Evolutionary conservation across 2,888 invertebrate genomes (phyloP).

Genomic region (Itoplectis maculator): DNA sequence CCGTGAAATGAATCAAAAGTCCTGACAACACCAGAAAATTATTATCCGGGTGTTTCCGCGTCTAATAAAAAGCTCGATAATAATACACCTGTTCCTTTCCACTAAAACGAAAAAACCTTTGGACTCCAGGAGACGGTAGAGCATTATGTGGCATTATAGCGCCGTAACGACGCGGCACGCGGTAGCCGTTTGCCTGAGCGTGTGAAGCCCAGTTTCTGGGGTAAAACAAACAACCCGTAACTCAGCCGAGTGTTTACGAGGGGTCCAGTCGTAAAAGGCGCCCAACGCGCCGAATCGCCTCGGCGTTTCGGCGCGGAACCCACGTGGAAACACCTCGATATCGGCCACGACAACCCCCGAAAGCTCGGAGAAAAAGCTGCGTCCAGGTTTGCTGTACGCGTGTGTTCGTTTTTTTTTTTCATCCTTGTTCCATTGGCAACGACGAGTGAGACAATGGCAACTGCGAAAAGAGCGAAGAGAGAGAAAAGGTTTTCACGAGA

Average conservation of each 20-base stretch:
- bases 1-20: too few relatives aligned
- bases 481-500: constrained; percentile 62
- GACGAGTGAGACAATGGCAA: constrained; percentile 59
- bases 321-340: constrained; percentile 40
- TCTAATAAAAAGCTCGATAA: constrained; percentile 25
- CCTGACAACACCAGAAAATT: too few relatives aligned
- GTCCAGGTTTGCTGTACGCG: too few relatives aligned
- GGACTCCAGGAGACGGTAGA: not conserved
- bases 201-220: constrained; percentile 76
- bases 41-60: too few relatives aligned
- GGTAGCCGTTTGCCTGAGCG: constrained; percentile 32
- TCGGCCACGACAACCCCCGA: constrained; percentile 73
- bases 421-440: constrained; percentile 60
- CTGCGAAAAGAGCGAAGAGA: constrained; percentile 58
- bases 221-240: constrained; percentile 82
- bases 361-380: too few relatives aligned
- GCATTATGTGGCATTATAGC: constrained; percentile 37
- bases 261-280: constrained; percentile 81
- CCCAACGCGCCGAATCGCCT: constrained; percentile 78
- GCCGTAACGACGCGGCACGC: constrained; percentile 17
- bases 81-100: constrained; percentile 4
- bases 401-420: constrained; percentile 59
- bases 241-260: constrained; percentile 83
- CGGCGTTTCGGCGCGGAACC: constrained; percentile 72
- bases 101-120: not conserved